Base-by-base conservation (phyloP, 2,113 vertebrate genomes). In the Paramormyrops kingsleyae region DNA sequence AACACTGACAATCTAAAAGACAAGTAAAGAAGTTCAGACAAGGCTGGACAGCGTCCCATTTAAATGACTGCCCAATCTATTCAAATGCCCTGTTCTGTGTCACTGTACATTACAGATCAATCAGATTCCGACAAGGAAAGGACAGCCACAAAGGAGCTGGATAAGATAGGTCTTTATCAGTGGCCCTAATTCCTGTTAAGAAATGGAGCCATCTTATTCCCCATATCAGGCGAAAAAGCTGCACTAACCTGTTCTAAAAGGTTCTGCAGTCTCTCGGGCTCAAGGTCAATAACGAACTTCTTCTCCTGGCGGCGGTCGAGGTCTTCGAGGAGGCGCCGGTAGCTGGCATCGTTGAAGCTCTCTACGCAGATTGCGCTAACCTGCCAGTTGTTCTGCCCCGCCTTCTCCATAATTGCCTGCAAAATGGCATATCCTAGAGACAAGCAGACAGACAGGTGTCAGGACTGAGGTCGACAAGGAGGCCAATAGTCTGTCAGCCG, bases 331-430 rank as follows among this genome's bases (percentile, higher is more conserved):
- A 99, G 97, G 35, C 97, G 95, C 2, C 99, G 95, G 94, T 99
- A 99, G 93, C 95, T 98, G 93, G 98, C 98, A 70, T 99, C 99
- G 4, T 98, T 99, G 95, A 99, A 99, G 96, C 97, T 99, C 93
- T 99, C 99, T 92, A 99, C 98, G 83, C 99, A 99, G 96, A 99
- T 99, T 92, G 99, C 98, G 88, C 99, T 99, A 93, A 99, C 97
- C 94, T 99, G 99, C 99, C 99, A 99, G 94, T 97, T 97, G 93
- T 99, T 99, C 92, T 99, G 98, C 90, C 98, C 98, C 0, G 99
- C 99, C 95, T 98, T 98, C 95, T 99, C 99, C 99, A 99, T 99
- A 94, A 99, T 99, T 93, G 99, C 97, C 97, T 99, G 99, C 94
- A 99, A 97, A 96, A 99, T 99, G 52, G 99, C 97, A 87, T 99